Base-by-base conservation (phyloP, 2,888 invertebrate genomes). In the Megamerina dolium region DNA sequence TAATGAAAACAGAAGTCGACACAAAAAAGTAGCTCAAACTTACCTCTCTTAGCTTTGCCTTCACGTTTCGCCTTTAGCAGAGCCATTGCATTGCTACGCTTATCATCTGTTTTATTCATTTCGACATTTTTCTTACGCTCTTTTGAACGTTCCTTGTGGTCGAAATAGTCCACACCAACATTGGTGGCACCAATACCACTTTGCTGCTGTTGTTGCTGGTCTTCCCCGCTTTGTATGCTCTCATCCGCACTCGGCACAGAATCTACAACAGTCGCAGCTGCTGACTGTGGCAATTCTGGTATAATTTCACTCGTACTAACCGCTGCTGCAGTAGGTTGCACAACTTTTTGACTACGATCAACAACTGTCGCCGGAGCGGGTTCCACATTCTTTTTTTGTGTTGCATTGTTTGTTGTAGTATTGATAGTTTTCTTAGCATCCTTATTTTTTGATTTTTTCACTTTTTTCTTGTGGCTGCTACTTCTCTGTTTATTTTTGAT, bases 51-150 rank as follows among this genome's bases (percentile, higher is more conserved):
- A 40, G 83, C 84, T 56, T 89, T 89, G 41, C 94, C 94, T 68
- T 95, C 95, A 1, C 97, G 72, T 58, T 89, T 83, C 0, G 93
- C 93, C 54, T 92, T 84, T 3, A 99, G 71, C 52, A 87, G 79
- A 29, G 92, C 91, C 86, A 99, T 93, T 0, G 96, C 96, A 66
- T 88, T 90, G 45, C 89, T 87, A 41, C 94, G 80, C 46, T 92
- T 89, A 61, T 92, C 91, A 64, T 85, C 81, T 5, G 83, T 84
- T 59, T 85, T 80, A 56, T 85, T 86, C 58, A 86, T 85, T 69
- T 90, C 95, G 10, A 95, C 88, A 55, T 89, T 92, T 53, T 93
- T 88, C 56, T 94, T 89, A 29, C 90, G 75, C 62, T 89, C 89
- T 63, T 87, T 87, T 55, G 87, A 87, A 2, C 73, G 74, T 59